phyloP scores from a whole-genome alignment of 2,888 invertebrate species.

The Aphidius colemani region DNA sequence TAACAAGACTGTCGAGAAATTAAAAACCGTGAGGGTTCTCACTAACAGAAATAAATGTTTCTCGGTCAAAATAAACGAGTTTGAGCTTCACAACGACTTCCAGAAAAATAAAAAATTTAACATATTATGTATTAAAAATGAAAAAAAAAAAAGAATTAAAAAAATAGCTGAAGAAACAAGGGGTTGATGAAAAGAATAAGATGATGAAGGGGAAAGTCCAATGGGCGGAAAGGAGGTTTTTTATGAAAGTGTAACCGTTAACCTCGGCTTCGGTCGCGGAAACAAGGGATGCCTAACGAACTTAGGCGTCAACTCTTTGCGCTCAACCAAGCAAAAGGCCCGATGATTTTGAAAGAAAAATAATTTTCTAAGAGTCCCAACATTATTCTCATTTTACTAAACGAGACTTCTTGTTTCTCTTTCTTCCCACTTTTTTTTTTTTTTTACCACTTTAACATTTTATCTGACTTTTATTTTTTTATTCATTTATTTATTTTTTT shows the following conservation, averaged over 20 bases:
- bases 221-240: constrained; percentile 22
- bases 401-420: constrained; percentile 18
- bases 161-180: too few relatives aligned
- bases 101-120: constrained; percentile 2
- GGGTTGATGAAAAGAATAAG: too few relatives aligned
- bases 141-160: constrained; percentile 6
- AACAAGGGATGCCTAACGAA: constrained; percentile 57
- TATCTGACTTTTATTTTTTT: constrained; percentile 9
- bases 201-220: neutral
- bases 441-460: constrained; percentile 15
- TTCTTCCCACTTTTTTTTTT: constrained; percentile 20
- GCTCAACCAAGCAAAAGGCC: constrained; percentile 46
- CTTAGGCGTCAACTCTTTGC: constrained; percentile 42
- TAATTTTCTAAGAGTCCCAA: constrained; percentile 52
- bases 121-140: too few relatives aligned
- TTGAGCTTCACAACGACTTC: constrained; percentile 22
- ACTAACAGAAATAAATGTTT: constrained; percentile 12
- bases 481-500: constrained; percentile 15
- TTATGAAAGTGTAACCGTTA: constrained; percentile 43
- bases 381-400: constrained; percentile 21
- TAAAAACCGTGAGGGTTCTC: constrained; percentile 24
- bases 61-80: constrained; percentile 26
- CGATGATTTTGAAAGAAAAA: constrained; percentile 57
- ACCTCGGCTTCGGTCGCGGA: constrained; percentile 43
- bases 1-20: constrained; percentile 19